Conservation (phyloP, 1,140 invertebrate genomes). For the Monomorium pharaonis region DNA sequence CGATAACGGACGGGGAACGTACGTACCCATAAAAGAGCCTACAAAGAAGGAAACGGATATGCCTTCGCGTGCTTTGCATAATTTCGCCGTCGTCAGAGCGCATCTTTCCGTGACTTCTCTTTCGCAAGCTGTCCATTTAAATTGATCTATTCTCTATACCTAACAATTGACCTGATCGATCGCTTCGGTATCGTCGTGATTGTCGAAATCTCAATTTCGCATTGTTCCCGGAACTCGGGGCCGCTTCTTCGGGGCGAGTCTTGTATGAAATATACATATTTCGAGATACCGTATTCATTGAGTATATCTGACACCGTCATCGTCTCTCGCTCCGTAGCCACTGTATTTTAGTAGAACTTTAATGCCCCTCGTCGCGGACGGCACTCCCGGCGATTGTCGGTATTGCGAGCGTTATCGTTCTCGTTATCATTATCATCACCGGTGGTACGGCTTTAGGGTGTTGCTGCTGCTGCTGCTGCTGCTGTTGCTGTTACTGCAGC, state of each 20-base stretch:
- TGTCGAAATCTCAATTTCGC: background rate
- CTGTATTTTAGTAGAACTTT: slow-evolving; percentile 31
- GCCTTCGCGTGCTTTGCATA: background rate
- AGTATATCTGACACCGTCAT: slow-evolving; percentile 4
- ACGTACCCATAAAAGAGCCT: background rate
- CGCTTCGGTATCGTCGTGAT: background rate
- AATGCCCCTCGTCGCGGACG: slow-evolving; percentile 14
- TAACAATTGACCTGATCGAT: background rate
- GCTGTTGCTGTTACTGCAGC: slow-evolving; percentile 5
- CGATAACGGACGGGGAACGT: slow-evolving; percentile 27
- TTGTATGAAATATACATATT: slow-evolving; percentile 18
- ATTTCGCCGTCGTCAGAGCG: background rate
- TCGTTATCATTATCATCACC: slow-evolving; percentile 58
- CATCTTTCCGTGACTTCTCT: background rate
- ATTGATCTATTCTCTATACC: background rate
- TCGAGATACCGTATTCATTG: background rate
- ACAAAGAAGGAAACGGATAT: background rate
- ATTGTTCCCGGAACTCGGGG: background rate
- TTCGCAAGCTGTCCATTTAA: background rate
- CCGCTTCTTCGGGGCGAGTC: too few species aligned
- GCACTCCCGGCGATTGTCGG: slow-evolving; percentile 23
- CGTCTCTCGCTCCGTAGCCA: background rate
- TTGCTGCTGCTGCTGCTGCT: background rate
- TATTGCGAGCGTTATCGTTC: slow-evolving; percentile 56
- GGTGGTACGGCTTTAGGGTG: slow-evolving; percentile 33